Percentiles rank a stretch among this genome's conserved stretches.
phyloP scores from a whole-genome alignment of 2,113 vertebrate genomes.

The Coregonus clupeaformis region DNA sequence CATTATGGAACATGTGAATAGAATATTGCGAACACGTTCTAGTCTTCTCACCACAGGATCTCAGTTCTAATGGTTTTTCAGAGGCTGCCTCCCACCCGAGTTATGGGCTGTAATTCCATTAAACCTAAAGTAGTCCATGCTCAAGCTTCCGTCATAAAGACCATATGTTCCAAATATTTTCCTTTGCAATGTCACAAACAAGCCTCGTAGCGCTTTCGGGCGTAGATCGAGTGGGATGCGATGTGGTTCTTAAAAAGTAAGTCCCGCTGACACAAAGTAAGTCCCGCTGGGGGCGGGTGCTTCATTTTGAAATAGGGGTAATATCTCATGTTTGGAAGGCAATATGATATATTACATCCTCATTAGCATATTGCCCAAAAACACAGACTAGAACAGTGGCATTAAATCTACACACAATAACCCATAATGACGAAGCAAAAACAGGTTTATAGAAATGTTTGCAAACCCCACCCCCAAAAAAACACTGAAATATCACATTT shows the following conservation, averaged over 20 bases:
- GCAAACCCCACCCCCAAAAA: no score
- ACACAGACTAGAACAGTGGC: not conserved
- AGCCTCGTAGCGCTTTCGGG: slow-evolving; percentile 43
- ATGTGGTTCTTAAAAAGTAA: slow-evolving; percentile 15
- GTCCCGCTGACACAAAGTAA: slow-evolving; percentile 3
- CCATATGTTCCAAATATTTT: slow-evolving; percentile 60
- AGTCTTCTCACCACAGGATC: slow-evolving; percentile 36
- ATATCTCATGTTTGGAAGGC: slow-evolving; percentile 42
- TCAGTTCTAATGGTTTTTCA: slow-evolving; percentile 59
- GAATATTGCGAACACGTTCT: slow-evolving; percentile 36
- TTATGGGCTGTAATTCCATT: slow-evolving; percentile 61
- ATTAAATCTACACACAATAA: no score
- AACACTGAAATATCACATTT: no score
- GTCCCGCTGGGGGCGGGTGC: slow-evolving; percentile 23
- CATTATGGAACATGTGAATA: slow-evolving; percentile 29
- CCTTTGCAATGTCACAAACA: slow-evolving; percentile 48
- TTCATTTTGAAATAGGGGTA: slow-evolving; percentile 18
- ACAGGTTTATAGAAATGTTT: no score
- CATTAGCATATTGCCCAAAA: slow-evolving; percentile 16
- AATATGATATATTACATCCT: slow-evolving; percentile 36
- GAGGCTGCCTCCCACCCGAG: slow-evolving; percentile 58
- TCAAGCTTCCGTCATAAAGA: slow-evolving; percentile 54
- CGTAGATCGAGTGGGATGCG: slow-evolving; percentile 16
- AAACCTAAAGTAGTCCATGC: slow-evolving; percentile 52
- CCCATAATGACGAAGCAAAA: no score